A percentile compares a stretch with the other conserved stretches of the same genome.
These are phyloP conservation scores for Ectobius pallidus DNA, from an alignment of 2,888 invertebrate genomes.

Conservation along the genomic window DNA sequence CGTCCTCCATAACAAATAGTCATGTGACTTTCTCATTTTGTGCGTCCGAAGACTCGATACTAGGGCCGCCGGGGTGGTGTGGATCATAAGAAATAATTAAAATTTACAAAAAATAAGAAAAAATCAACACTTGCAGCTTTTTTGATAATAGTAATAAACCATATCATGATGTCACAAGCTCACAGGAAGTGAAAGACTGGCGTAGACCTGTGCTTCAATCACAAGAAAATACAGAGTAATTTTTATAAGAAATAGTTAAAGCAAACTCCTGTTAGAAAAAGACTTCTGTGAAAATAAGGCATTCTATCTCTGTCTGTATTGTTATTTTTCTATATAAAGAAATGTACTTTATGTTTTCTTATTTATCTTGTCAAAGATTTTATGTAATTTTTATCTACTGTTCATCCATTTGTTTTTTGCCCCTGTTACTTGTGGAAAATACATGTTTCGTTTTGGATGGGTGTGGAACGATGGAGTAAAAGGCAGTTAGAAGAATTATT, in stretches of 20 bases:
- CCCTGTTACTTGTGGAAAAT: slow-evolving; percentile 26
- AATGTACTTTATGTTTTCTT: neutral
- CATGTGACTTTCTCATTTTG: slow-evolving; percentile 25
- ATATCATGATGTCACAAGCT: slow-evolving; percentile 1
- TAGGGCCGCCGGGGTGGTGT: slow-evolving; percentile 26
- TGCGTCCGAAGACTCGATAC: slow-evolving; percentile 22
- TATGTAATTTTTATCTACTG: slow-evolving; percentile 23
- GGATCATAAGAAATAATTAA: slow-evolving; percentile 15
- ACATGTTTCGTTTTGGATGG: slow-evolving; percentile 1
- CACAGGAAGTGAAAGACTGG: slow-evolving; percentile 8
- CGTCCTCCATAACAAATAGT: slow-evolving; percentile 34
- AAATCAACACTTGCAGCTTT: slow-evolving; percentile 6
- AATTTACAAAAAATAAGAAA: slow-evolving; percentile 8
- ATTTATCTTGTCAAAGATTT: slow-evolving; percentile 4
- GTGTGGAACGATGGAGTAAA: slow-evolving; percentile 6
- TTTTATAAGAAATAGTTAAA: slow-evolving; percentile 35
- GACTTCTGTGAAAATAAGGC: slow-evolving; percentile 18
- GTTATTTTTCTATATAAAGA: slow-evolving; percentile 16
- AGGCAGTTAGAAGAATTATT: neutral
- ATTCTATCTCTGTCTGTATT: slow-evolving; percentile 19
- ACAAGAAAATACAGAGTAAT: slow-evolving; percentile 32
- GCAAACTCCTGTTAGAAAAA: slow-evolving; percentile 22
- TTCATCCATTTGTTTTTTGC: neutral
- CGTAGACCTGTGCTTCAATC: neutral
- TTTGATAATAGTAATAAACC: slow-evolving; percentile 22